phyloP scores from a whole-genome alignment of 2,888 invertebrate genomes.

The Coelopa pilipes region DNA sequence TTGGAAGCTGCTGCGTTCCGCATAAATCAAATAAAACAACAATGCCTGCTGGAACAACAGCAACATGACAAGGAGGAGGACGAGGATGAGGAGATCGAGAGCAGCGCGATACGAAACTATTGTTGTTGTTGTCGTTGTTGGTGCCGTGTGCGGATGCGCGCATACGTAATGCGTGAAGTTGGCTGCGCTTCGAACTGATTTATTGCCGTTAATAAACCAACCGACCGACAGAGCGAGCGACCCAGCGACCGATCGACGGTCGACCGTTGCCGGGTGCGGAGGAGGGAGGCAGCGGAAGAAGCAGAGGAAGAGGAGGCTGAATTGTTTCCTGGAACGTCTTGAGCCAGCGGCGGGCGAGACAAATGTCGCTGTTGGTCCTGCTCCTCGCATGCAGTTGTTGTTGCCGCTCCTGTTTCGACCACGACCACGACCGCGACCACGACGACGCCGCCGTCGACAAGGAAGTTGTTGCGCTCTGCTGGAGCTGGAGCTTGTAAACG shows the following conservation, averaged over 20 bases:
- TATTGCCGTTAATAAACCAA: constrained; percentile 37
- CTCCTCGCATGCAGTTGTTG: no score
- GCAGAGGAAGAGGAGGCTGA: constrained; percentile 2
- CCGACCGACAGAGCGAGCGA: constrained; percentile 8
- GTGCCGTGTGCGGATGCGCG: constrained; percentile 9
- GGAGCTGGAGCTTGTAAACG: constrained; percentile 26
- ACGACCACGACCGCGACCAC: no score
- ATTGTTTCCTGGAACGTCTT: constrained; percentile 34
- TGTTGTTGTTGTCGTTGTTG: neutral
- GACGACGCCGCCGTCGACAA: no score
- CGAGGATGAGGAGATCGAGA: neutral
- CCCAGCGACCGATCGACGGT: neutral
- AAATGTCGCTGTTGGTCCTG: neutral
- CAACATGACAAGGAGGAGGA: no score
- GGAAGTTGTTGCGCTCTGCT: constrained; percentile 17
- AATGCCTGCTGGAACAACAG: constrained; percentile 14
- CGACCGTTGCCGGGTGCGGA: no score
- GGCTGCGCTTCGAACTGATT: constrained; percentile 32
- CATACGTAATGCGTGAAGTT: constrained; percentile 35
- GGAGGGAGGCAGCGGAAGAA: neutral
- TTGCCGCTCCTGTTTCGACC: neutral
- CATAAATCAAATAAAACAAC: constrained; percentile 31
- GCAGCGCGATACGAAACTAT: constrained; percentile 10
- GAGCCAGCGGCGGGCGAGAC: neutral
- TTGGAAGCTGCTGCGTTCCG: constrained; percentile 25